These are phyloP conservation scores for Rhodeus uyekii DNA, from an alignment of 2,797 vertebrate species.

Conservation along the genomic window DNA sequence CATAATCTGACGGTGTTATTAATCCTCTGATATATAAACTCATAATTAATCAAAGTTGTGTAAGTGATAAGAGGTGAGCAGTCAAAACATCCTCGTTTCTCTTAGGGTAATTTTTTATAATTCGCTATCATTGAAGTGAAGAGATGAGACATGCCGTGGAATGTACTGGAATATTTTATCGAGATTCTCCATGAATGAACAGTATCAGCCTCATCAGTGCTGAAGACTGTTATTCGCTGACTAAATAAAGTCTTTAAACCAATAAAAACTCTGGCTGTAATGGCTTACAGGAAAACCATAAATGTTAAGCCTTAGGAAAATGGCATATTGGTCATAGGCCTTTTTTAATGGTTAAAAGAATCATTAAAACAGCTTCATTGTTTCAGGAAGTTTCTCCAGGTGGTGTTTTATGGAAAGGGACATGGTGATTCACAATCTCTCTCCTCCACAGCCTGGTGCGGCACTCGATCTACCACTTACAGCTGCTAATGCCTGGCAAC, in stretches of 20 bases:
- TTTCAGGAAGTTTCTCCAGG: conserved; percentile 38
- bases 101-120: not conserved
- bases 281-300: conserved; percentile 14
- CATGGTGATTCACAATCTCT: conserved; percentile 38
- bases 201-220: not conserved
- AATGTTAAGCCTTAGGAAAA: conserved; percentile 21
- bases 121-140: not conserved
- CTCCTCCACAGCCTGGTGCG: conserved; percentile 15
- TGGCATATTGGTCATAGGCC: not conserved
- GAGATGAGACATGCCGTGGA: not conserved
- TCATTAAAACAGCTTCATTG: conserved; percentile 6
- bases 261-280: conserved; percentile 4
- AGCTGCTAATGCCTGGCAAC: conserved; percentile 43
- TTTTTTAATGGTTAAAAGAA: conserved; percentile 3
- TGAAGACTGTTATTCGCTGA: not conserved
- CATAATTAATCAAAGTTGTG: not conserved
- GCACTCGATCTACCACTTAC: conserved; percentile 34
- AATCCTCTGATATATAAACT: not conserved
- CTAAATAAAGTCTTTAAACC: not conserved
- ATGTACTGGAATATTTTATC: not conserved
- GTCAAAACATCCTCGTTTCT: not conserved
- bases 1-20: not conserved
- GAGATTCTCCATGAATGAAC: conserved; percentile 26
- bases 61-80: conserved; percentile 11
- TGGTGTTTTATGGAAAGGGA: conserved; percentile 34